Evolutionary conservation across 2,888 invertebrate genomes (phyloP), one percentile per base, ranked within the genome.

Genomic region (Magallana nippona): DNA sequence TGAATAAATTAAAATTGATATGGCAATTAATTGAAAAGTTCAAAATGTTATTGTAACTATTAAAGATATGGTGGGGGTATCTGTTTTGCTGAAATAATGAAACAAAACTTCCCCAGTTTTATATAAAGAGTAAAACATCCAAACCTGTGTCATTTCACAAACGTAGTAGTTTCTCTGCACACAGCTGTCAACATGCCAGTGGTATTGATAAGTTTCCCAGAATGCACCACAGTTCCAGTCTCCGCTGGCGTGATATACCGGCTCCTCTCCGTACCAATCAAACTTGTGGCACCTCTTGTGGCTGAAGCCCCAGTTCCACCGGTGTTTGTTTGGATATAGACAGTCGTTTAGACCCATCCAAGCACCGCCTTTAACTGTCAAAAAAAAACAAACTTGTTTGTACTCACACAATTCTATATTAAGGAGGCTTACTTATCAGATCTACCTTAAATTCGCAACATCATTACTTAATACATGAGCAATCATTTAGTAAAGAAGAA

Each of bases 161-260:
- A 78, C 78, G 27, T 78, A 78, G 78, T 55, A 78, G n/a, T 78
- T 55, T 44, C 56, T 78, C 56, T 55, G 19, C 0, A 19, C 56
- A 78, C 78, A 78, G 55, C 56, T 78, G 55, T 78, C 78, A 78
- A 78, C 78, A 55, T 78, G 78, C 78, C 78, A 78, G n/a, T 78
- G 78, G 55, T 78, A 78, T 19, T 78, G 78, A 17, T 78, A 78
- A 55, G 19, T n/a, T 56, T 78, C 56, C 78, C 78, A 56, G 55
- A 78, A 55, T 56, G 78, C 56, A 55, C 55, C 78, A 55, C 78
- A 78, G 32, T 71, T 71, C 71, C 71, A 71, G 56, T 78, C 56
- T 11, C 78, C 78, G 44, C 55, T 78, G 55, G 55, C 56, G 17
- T 78, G 55, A 13, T 55, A 78, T 13, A 78, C 19, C n/a, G 78